Conservation (phyloP, 1,140 invertebrate genomes). For the Euschistus heros region DNA sequence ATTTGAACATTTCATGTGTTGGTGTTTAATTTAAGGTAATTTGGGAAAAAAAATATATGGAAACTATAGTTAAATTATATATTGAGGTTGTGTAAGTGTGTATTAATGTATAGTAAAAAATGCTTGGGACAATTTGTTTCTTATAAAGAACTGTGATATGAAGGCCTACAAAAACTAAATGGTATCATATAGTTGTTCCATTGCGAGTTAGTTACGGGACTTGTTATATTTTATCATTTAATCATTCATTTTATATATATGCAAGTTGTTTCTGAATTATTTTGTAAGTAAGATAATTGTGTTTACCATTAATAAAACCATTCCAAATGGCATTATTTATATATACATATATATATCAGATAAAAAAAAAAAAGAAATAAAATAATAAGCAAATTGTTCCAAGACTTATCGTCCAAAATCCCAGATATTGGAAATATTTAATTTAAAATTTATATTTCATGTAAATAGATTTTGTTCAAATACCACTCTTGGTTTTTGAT, state of each 20-base stretch:
- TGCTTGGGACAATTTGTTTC: constrained; percentile 20
- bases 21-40: constrained; percentile 22
- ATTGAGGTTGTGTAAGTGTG: constrained; percentile 25
- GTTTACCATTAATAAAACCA: constrained; percentile 6
- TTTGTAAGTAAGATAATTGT: constrained; percentile 1
- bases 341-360: constrained; percentile 12
- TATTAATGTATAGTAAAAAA: constrained; percentile 16
- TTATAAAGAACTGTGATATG: constrained; percentile 14
- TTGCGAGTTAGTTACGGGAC: neutral
- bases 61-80: constrained; percentile 23
- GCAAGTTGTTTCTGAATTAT: neutral
- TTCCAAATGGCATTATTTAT: constrained; percentile 16
- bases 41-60: constrained; percentile 20
- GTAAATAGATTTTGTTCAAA: constrained; percentile 24
- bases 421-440: constrained; percentile 12
- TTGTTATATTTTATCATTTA: constrained; percentile 11
- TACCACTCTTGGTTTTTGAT: constrained; percentile 24
- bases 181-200: constrained; percentile 10
- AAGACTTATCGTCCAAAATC: constrained; percentile 23
- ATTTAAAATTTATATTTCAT: constrained; percentile 19
- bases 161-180: constrained; percentile 12
- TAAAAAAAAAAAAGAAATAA: neutral
- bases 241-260: neutral
- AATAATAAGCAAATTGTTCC: constrained; percentile 20
- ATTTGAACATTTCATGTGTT: constrained; percentile 18